Conservation (phyloP, 2,797 vertebrate species). For the Cirrhinus molitorella region DNA sequence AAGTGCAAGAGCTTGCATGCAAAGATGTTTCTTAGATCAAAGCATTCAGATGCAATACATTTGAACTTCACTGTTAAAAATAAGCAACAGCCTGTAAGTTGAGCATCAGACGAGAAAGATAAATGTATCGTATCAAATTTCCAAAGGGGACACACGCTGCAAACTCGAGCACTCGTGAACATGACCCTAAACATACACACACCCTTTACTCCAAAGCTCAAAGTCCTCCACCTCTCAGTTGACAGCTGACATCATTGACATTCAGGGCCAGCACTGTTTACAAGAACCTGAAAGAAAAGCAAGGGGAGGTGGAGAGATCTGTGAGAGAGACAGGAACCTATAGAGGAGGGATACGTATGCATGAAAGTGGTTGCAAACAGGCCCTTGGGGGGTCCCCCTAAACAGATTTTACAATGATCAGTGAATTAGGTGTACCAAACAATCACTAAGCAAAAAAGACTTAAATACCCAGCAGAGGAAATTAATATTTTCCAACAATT, state of each 20-base stretch:
- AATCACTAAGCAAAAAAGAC: too few relatives aligned
- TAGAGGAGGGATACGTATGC: background rate
- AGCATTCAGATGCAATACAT: background rate
- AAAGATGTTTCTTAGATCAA: slow-evolving; percentile 5
- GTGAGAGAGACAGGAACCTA: background rate
- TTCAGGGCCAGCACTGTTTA: slow-evolving; percentile 57
- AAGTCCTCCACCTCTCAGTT: background rate
- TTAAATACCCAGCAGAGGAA: too few relatives aligned
- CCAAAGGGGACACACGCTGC: background rate
- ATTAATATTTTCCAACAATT: too few relatives aligned
- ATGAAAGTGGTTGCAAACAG: too few relatives aligned
- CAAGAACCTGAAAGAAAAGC: slow-evolving; percentile 28
- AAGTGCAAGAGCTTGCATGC: background rate
- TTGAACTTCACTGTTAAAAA: slow-evolving; percentile 28
- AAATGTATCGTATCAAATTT: slow-evolving; percentile 46
- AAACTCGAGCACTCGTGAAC: background rate
- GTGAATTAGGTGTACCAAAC: too few relatives aligned
- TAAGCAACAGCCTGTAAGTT: background rate
- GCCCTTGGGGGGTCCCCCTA: too few relatives aligned
- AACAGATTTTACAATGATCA: too few relatives aligned
- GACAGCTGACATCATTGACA: slow-evolving; percentile 47
- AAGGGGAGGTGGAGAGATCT: slow-evolving; percentile 30
- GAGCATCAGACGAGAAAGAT: slow-evolving; percentile 28
- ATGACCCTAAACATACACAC: slow-evolving; percentile 25
- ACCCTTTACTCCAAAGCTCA: background rate